phyloP scores from a whole-genome alignment of 1,140 invertebrate genomes.

The Drosophila azteca region DNA sequence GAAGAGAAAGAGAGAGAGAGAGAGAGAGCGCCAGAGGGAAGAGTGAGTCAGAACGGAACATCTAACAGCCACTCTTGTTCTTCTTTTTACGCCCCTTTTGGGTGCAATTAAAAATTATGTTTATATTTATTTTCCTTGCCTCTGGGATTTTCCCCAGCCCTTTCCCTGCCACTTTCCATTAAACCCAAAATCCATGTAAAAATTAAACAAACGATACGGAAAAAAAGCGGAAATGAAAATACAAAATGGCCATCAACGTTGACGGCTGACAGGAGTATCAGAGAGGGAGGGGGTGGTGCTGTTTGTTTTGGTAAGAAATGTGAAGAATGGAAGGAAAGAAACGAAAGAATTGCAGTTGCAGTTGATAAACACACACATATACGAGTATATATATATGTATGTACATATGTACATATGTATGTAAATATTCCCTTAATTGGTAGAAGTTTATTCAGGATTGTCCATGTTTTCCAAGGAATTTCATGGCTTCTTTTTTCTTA shows the following conservation, averaged over 20 bases:
- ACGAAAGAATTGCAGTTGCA: not conserved
- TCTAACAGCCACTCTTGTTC: conserved; percentile 49
- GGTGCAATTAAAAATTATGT: conserved; percentile 76
- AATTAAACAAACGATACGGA: conserved; percentile 1
- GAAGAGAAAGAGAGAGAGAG: not conserved
- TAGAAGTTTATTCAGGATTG: not conserved
- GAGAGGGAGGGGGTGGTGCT: not conserved
- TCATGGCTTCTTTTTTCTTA: not conserved
- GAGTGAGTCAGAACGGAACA: conserved; percentile 14
- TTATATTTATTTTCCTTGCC: conserved; percentile 54
- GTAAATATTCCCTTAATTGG: not conserved
- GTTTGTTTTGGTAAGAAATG: not conserved
- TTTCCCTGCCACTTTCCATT: not conserved
- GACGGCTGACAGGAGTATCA: conserved; percentile 18
- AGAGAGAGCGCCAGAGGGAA: too few species aligned
- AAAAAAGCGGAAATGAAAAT: conserved; percentile 23
- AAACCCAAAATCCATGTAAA: conserved; percentile 9
- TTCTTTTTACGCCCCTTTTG: conserved; percentile 51
- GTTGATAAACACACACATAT: not conserved
- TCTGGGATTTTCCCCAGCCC: too few species aligned
- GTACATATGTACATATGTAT: too few species aligned
- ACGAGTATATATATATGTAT: too few species aligned
- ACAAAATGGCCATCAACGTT: conserved; percentile 48
- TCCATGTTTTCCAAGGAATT: not conserved
- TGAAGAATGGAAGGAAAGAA: not conserved